Evolutionary conservation across 64 coral and sea anemone genomes (phyloP), one percentile per base, ranked within the genome.

Genomic region (Stichodactyla mertensii): DNA sequence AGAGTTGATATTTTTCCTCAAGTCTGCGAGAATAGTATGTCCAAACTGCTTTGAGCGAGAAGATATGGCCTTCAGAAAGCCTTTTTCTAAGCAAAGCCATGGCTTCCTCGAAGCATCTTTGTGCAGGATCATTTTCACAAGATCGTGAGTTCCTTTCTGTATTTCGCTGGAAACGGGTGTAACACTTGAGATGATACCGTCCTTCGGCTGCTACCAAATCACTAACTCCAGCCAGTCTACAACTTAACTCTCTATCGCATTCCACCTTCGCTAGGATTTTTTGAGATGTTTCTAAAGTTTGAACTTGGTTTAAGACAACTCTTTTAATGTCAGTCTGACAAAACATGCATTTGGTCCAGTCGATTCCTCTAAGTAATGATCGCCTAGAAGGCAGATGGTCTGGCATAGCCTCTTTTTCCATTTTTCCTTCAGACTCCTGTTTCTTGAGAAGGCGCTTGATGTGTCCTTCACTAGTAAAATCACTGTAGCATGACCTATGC

Each of bases 401-500:
- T 31, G 28, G 28, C 28, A 31, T 31, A 23, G 55, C 55, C 85
- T 85, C 55, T 19, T 23, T 52, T 23, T 19, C 55, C 23, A 67
- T 54, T 88, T 78, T 54, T 78, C 78, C 71, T 55, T 26, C 54
- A 31, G 28, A 31, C 51, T 22, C 52, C 57, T 69, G 71, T 16
- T 85, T 86, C 55, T 93, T 56, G 28, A 57, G 82, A 24, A 86
- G 83, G 91, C 69, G 11, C 18, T 55, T 89, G 80, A 86, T 93
- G 91, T 31, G 10, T 71, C 64, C 20, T 86, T 85, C 36, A 57
- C 80, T 93, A 57, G 87, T 86, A 67, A 93, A 93, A 89, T 22
- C 60, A 59, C 91, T 93, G 53, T 93, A 93, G 55, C 91, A 93
- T 7, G 31, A 54, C 53, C 91, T 89, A 55, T 89, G 91, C 91